Evolutionary conservation across 2,888 invertebrate genomes (phyloP), one percentile per base, ranked within the genome.

Genomic region (Lutraria lutraria): DNA sequence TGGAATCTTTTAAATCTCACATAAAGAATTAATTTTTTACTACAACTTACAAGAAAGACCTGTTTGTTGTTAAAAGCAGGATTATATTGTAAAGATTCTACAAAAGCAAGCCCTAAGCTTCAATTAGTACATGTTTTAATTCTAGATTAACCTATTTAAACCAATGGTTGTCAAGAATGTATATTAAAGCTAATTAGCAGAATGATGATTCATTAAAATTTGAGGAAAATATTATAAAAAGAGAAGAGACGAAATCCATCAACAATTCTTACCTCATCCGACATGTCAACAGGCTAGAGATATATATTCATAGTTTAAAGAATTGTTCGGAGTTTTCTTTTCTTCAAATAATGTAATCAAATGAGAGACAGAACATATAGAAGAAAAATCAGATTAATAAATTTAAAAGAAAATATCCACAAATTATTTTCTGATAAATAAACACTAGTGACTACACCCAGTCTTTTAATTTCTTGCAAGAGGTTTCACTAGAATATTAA

Each of bases 201-300:
- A 68, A 21, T 25, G 13, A 25, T 10, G n/a, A 68, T 68, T n/a
- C 12, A 68, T 68, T 68, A 68, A 25, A 63, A 25, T n/a, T 21
- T n/a, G 12, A n/a, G 25, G 25, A 68, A n/a, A 25, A 25, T 10
- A 25, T 68, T 25, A 68, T 25, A 68, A 25, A 68, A 25, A 56
- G 56, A 16, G 12, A 68, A 68, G 63, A 25, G 63, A 68, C 63
- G 25, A 15, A 68, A n/a, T 63, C 21, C 12, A n/a, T 63, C 63
- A 63, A n/a, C 43, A n/a, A 25, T 68, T 53, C 81, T 81, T 81
- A 81, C 81, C 81, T 81, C 81, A 19, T 81, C 81, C 81, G 52
- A 52, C 25, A 81, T 25, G 81, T 81, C 81, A 21, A 81, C n/a
- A 81, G 81, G 81, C 81, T 81, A 81, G n/a, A 43, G 21, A 43